phyloP scores from a whole-genome alignment of 2,888 invertebrate species.

The Euclidia mi region DNA sequence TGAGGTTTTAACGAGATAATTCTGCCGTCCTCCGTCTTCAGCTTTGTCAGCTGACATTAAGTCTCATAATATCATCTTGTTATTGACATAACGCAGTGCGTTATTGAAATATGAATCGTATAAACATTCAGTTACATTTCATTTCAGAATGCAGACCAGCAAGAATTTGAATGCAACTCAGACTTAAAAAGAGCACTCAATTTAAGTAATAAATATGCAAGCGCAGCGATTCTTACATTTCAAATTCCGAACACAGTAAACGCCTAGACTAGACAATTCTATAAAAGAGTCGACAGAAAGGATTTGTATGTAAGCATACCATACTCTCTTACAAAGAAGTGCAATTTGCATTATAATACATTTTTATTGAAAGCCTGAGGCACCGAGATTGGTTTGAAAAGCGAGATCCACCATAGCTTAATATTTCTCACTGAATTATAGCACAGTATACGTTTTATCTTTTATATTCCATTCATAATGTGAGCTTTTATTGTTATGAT shows the following conservation, averaged over 20 bases:
- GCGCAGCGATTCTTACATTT: conserved; percentile 32
- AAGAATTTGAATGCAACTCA: conserved; percentile 2
- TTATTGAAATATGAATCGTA: no score
- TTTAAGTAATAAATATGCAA: conserved; percentile 20
- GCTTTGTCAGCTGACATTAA: no score
- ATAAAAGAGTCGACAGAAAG: conserved; percentile 63
- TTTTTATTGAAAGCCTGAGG: conserved; percentile 78
- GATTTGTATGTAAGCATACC: conserved; percentile 70
- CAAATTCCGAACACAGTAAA: conserved; percentile 35
- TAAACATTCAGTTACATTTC: background rate
- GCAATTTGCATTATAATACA: conserved; percentile 87
- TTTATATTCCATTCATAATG: conserved; percentile 41
- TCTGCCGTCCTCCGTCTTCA: no score
- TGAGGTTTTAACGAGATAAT: no score
- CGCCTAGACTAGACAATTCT: conserved; percentile 50
- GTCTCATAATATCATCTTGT: no score
- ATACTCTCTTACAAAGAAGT: conserved; percentile 74
- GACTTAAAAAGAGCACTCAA: conserved; percentile 12
- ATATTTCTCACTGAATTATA: conserved; percentile 44
- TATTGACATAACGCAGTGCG: no score
- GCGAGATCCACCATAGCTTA: conserved; percentile 64
- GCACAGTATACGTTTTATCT: conserved; percentile 20
- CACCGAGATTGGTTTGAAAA: conserved; percentile 67
- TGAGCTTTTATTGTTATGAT: conserved; percentile 49
- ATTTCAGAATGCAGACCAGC: background rate